These are phyloP conservation scores for Crossocerus cetratus DNA, from an alignment of 2,888 invertebrate species.

Conservation along the genomic window DNA sequence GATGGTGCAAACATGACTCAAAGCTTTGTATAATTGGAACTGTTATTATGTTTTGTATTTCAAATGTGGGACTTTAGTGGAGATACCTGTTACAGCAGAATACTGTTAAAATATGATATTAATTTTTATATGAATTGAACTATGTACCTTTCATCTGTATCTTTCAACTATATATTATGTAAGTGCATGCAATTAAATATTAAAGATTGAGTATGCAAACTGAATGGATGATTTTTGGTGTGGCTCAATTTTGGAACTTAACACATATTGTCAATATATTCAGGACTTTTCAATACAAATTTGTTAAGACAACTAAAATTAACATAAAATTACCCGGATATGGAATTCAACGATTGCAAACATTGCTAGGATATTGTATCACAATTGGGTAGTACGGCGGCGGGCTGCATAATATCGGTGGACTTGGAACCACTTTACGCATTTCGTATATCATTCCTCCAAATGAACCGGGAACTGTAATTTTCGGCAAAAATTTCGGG, in stretches of 20 bases:
- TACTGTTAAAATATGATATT: too few species aligned
- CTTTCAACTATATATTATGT: too few species aligned
- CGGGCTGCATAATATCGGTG: constrained; percentile 17
- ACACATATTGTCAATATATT: too few species aligned
- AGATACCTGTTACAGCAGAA: neutral
- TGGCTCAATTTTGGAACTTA: too few species aligned
- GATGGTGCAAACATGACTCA: neutral
- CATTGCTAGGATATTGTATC: neutral
- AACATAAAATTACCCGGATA: neutral
- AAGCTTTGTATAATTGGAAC: neutral
- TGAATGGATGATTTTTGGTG: too few species aligned
- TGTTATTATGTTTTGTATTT: neutral
- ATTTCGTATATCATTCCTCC: constrained; percentile 24
- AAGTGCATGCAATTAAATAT: too few species aligned
- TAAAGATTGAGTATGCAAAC: too few species aligned
- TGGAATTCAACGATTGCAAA: neutral
- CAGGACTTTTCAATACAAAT: too few species aligned
- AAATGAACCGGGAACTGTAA: constrained; percentile 9
- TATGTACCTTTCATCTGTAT: too few species aligned
- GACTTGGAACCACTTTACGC: constrained; percentile 18
- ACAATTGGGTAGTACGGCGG: constrained; percentile 21
- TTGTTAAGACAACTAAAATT: neutral
- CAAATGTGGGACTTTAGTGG: neutral
- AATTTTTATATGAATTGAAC: too few species aligned
- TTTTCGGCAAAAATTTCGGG: constrained; percentile 12